Percentiles rank a stretch among this genome's conserved stretches.
Conservation (phyloP, 2,113 vertebrate species). For the Callaeas wilsoni region DNA sequence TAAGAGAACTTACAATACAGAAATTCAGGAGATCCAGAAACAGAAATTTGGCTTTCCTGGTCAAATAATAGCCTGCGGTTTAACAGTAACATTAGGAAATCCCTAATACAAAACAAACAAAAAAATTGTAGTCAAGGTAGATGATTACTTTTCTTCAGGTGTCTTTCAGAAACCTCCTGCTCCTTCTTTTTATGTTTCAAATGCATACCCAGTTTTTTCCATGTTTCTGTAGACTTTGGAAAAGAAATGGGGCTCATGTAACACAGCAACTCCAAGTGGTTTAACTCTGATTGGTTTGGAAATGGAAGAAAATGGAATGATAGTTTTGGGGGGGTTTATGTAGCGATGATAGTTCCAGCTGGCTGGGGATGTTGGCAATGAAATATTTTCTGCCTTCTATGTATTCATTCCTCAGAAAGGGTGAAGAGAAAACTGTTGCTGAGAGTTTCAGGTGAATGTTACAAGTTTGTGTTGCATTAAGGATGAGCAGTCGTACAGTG, state of each 20-base stretch:
- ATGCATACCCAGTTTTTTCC: neutral
- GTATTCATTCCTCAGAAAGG: neutral
- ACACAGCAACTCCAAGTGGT: neutral
- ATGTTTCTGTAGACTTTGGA: neutral
- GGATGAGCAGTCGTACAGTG: neutral
- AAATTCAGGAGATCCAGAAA: neutral
- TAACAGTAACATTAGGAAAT: neutral
- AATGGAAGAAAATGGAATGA: neutral
- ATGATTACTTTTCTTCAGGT: neutral
- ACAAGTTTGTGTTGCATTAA: fast-evolving
- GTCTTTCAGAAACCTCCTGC: neutral
- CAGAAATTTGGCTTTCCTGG: neutral
- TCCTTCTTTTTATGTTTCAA: neutral
- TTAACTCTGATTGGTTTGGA: neutral
- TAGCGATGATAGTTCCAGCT: neutral
- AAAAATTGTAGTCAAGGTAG: neutral
- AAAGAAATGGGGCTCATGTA: neutral
- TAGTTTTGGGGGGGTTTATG: neutral
- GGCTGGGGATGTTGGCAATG: neutral
- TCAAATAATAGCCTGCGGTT: neutral
- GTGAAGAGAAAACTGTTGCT: neutral
- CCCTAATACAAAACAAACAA: neutral
- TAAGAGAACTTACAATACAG: neutral
- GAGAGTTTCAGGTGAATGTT: neutral
- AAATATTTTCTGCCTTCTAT: neutral